phyloP scores from a whole-genome alignment of 2,797 vertebrate species.

The Eulemur albifrons region DNA sequence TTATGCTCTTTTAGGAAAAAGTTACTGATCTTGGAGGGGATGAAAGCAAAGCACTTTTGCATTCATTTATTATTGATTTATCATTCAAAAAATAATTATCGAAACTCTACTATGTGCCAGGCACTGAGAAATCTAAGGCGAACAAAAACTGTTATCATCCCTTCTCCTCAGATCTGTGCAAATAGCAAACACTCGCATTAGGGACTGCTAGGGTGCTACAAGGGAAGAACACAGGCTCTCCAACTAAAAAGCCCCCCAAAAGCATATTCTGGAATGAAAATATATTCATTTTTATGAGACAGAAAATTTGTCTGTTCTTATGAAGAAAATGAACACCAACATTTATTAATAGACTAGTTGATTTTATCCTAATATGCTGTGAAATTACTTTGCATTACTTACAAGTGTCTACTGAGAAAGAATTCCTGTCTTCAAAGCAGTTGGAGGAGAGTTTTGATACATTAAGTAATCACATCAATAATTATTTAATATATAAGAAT shows the following conservation, averaged over 20 bases:
- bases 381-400: neutral
- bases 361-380: conserved; percentile 14
- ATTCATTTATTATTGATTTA: neutral
- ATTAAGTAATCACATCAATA: neutral
- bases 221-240: neutral
- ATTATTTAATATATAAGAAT: neutral
- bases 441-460: neutral
- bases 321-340: neutral
- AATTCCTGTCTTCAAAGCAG: neutral
- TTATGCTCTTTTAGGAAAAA: neutral
- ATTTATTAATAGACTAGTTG: neutral
- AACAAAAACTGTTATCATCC: neutral
- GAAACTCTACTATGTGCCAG: no score
- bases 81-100: neutral
- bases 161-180: neutral
- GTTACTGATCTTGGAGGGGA: neutral
- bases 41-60: neutral
- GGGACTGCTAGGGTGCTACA: no score
- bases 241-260: neutral
- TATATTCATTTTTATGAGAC: neutral
- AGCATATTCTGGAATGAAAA: neutral
- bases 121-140: neutral
- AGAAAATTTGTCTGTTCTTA: neutral
- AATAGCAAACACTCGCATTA: neutral
- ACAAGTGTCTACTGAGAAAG: neutral